A percentile compares a stretch with the other conserved stretches of the same genome.
phyloP scores from a whole-genome alignment of 2,113 vertebrate species.

The Ranitomeya imitator region DNA sequence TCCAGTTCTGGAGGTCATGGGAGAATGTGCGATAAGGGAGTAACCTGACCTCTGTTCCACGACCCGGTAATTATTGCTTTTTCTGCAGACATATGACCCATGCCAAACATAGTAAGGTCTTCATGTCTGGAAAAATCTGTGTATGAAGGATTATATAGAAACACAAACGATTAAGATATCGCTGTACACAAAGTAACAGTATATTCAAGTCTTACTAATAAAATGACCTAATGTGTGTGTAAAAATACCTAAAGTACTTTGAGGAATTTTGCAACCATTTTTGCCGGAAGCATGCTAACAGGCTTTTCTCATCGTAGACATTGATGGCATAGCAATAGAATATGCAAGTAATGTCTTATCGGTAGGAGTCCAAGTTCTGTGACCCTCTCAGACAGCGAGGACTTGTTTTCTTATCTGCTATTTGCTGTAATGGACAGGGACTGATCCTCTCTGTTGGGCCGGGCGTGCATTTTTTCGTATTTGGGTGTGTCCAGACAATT shows the following conservation, averaged over 20 bases:
- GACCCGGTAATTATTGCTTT: conserved; percentile 38
- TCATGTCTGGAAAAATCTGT: background rate
- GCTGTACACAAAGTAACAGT: background rate
- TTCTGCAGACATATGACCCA: conserved; percentile 17
- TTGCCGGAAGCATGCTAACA: too few relatives aligned
- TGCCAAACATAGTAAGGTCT: background rate
- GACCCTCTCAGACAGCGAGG: background rate
- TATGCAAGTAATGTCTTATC: background rate
- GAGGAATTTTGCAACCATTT: too few relatives aligned
- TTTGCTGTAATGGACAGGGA: too few relatives aligned
- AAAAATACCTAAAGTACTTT: background rate
- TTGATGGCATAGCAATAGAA: background rate
- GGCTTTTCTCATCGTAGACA: background rate
- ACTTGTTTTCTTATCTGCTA: background rate
- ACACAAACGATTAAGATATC: too few relatives aligned
- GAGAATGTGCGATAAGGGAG: conserved; percentile 53
- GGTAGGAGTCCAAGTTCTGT: background rate
- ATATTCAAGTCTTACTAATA: background rate
- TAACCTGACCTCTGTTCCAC: conserved; percentile 41
- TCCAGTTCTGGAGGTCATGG: conserved; percentile 44
- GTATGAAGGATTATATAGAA: background rate
- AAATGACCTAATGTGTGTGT: background rate
- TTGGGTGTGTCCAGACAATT: too few relatives aligned
- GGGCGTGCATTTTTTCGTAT: too few relatives aligned
- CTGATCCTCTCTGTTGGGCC: too few relatives aligned